phyloP scores from a whole-genome alignment of 2,888 invertebrate genomes.

The Hydriomena furcata region DNA sequence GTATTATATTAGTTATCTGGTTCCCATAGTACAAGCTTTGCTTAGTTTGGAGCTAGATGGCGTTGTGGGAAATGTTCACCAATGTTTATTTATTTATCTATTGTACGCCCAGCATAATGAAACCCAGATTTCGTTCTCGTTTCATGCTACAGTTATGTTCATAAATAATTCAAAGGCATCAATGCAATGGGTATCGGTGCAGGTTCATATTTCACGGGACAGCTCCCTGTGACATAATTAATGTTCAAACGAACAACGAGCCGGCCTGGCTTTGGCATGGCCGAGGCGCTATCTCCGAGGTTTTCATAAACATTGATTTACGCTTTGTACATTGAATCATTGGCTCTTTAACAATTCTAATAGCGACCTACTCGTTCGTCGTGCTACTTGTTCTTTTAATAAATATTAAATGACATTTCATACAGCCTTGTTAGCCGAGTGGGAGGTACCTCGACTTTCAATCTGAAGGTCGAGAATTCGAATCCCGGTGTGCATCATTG shows the following conservation, averaged over 20 bases:
- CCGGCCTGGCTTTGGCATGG: conserved; percentile 49
- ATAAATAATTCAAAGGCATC: conserved; percentile 69
- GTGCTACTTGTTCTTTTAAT: no score
- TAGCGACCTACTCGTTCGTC: no score
- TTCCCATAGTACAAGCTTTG: no score
- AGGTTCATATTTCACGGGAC: conserved; percentile 73
- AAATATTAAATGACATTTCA: no score
- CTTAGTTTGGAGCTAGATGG: no score
- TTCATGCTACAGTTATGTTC: conserved; percentile 34
- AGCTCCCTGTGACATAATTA: conserved; percentile 60
- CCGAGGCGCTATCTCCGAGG: conserved; percentile 43
- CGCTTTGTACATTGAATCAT: conserved; percentile 35
- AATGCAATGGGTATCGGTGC: conserved; percentile 64
- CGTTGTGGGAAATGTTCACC: no score
- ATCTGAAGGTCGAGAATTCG: no score
- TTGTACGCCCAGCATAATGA: not conserved
- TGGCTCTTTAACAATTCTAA: not conserved
- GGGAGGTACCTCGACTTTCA: no score
- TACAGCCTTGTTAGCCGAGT: no score
- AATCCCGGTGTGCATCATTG: no score
- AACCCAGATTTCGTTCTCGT: conserved; percentile 9
- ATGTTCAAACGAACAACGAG: conserved; percentile 55
- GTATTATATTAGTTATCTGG: no score
- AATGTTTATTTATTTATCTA: no score
- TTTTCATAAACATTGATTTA: conserved; percentile 57